Conservation (phyloP, 2,888 invertebrate species). For the Tetragonula carbonaria region DNA sequence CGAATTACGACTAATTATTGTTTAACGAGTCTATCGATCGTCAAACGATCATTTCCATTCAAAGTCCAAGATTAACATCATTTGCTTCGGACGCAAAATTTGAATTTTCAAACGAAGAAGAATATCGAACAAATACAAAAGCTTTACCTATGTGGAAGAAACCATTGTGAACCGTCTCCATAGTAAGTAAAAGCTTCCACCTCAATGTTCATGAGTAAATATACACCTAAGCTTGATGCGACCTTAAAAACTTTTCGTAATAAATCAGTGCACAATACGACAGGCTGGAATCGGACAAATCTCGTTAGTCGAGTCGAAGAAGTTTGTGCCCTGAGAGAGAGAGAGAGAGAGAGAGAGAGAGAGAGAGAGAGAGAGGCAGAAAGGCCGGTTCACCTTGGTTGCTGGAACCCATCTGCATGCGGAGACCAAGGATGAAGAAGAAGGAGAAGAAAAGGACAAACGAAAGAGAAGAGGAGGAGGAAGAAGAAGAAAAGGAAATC, state of each 20-base stretch:
- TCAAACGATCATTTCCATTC: background rate
- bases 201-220: conserved; percentile 19
- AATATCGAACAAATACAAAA: background rate
- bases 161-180: background rate
- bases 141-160: conserved; percentile 1
- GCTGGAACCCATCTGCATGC: conserved; percentile 74
- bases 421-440: conserved; percentile 63
- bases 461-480: conserved; percentile 34
- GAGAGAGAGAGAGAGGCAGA: conserved; percentile 61
- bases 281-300: conserved; percentile 69
- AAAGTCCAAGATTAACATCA: background rate
- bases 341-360: conserved; percentile 60
- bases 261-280: conserved; percentile 67
- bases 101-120: background rate
- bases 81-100: background rate
- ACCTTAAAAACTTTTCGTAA: conserved; percentile 62
- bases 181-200: conserved; percentile 15
- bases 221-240: conserved; percentile 23
- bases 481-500: conserved; percentile 63
- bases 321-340: conserved; percentile 57
- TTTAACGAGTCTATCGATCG: background rate
- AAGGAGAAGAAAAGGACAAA: conserved; percentile 54
- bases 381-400: conserved; percentile 83
- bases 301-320: conserved; percentile 77
- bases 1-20: background rate